phyloP scores from a whole-genome alignment of 1,140 invertebrate species.

The Neodiprion pinetum region DNA sequence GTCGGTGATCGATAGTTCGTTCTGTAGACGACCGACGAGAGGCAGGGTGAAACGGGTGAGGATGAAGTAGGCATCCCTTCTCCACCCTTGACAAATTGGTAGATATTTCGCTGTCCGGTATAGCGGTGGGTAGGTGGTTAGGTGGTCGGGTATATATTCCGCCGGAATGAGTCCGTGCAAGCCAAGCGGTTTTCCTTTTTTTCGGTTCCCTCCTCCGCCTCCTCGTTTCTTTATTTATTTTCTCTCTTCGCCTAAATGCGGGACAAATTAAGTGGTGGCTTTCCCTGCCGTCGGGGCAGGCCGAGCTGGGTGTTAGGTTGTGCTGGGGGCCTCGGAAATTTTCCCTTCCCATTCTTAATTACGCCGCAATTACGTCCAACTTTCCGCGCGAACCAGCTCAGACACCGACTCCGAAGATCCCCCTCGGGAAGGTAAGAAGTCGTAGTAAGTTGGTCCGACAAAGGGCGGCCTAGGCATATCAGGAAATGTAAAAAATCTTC shows the following conservation, averaged over 20 bases:
- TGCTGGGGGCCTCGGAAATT: no score
- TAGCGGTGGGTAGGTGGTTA: not conserved
- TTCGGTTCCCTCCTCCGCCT: no score
- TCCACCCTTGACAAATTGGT: not conserved
- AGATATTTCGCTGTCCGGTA: slow-evolving; percentile 7
- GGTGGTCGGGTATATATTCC: not conserved
- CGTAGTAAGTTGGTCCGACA: no score
- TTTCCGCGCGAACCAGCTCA: no score
- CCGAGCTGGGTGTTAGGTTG: no score
- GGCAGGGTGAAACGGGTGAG: not conserved
- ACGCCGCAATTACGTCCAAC: no score
- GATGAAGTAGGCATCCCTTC: not conserved
- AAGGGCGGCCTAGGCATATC: no score
- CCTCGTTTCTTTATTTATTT: not conserved
- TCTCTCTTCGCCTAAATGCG: not conserved
- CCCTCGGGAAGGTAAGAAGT: no score
- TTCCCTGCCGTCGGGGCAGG: not conserved
- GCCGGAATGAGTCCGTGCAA: not conserved
- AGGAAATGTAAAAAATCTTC: no score
- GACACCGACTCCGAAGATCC: no score
- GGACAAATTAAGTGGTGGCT: not conserved
- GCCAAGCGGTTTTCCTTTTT: not conserved
- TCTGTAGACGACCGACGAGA: not conserved
- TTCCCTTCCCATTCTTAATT: no score
- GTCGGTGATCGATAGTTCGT: slow-evolving; percentile 3